Evolutionary conservation across 2,888 invertebrate genomes (phyloP), one percentile per base, ranked within the genome.

Genomic region (Euproctis similis): DNA sequence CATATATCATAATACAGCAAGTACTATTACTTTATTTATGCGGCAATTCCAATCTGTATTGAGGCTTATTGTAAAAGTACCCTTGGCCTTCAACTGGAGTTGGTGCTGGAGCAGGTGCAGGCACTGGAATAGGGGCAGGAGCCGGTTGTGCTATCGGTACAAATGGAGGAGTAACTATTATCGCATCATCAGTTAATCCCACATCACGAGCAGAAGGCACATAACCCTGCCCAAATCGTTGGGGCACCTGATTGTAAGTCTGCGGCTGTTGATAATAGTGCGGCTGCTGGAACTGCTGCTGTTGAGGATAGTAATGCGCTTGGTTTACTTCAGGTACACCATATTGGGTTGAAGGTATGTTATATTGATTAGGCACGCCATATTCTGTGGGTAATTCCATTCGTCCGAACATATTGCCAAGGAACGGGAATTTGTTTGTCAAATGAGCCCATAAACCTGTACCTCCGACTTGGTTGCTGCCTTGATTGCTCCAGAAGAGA

Each of bases 391-490:
- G 63, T 24, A 73, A 37, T 44, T 82, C 72, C 66, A 82, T 70
- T 14, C 73, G 66, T 10, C 82, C 82, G 37, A 84, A 84, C 76
- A 81, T 78, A 29, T 57, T 72, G 28, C 67, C 68, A 30, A 84
- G 43, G 40, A 82, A 63, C 0, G 84, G 84, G 45, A 81, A 84
- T 39, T 84, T 84, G 45, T 82, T 81, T 8, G 81, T 80, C 30
- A 84, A 46, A 21, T 65, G 63, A 6, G 73, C 64, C 84, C 84
- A 84, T 28, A 66, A 38, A 24, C 81, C 82, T 3, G 73, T 72
- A 12, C 81, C 81, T 13, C 84, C 84, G 12, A 84, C 84, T 58
- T 78, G 77, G 42, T 82, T 84, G 36, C 61, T 63, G 14, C 84
- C 84, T 30, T 71, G 68, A 36, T 49, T 66, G 16, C 78, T 59